Base-by-base conservation (phyloP, 2,888 invertebrate genomes). In the Odontomyia ornata region DNA sequence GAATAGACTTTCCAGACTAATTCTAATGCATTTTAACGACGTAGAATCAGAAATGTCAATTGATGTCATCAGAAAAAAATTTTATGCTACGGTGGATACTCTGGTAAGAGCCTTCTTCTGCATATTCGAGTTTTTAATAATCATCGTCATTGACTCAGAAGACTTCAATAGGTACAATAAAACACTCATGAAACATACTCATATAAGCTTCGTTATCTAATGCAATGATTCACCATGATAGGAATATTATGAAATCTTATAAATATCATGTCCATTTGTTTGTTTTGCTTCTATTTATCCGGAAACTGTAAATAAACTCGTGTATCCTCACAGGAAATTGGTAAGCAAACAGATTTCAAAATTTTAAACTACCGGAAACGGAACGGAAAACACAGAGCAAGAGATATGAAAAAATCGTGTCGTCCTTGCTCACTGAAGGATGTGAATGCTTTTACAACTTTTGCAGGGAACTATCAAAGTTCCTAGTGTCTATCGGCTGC, bases 321-420 rank as follows among this genome's bases (percentile, higher is more conserved):
- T 71, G 71, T 75, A 77, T 77, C 77, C 77, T 77, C 30, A 52
- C 27, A 77, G 77, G 77, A 77, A 77, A 77, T 75, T 77, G 77
- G 75, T 75, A 77, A 75, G 75, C 75, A 77, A 77, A 75, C 71
- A 77, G 60, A 76, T 69, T 76, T 76, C 27, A 69, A 69, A 36
- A 69, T 57, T 76, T 76, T 69, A 69, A 76, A 76, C 64, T 46
- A 67, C 76, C 69, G 76, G 76, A 76, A 76, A 76, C 76, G 15
- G 36, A 21, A 36, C 60, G 57, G 57, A 57, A 73, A 73, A 36
- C 56, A 28, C 36, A 57, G 56, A 57, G 36, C 27, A 18, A 57
- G 15, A 23, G 1, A 57, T 72, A 72, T 56, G 28, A 25, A 52
- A 72, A 72, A 56, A 21, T 73, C 1, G 1, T 57, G 21, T 67